Conservation (phyloP, 2,113 vertebrate genomes). For the Chloroceryle aenea region DNA sequence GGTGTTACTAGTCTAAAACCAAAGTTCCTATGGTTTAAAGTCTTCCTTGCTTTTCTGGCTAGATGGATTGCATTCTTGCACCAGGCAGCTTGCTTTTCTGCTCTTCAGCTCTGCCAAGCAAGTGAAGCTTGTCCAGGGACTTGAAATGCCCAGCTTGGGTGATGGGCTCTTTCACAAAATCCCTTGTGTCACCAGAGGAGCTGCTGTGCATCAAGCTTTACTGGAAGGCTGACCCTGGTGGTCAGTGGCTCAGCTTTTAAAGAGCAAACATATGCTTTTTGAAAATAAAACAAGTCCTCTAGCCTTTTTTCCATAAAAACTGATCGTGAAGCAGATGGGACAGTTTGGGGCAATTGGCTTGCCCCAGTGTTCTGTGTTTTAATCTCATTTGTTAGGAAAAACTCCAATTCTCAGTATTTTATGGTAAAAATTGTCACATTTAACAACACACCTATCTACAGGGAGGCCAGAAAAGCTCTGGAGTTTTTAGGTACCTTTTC, state of each 20-base stretch:
- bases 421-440: neutral
- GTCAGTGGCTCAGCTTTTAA: neutral
- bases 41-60: neutral
- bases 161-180: neutral
- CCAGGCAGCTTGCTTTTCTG: neutral
- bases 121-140: neutral
- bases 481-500: neutral
- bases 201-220: neutral
- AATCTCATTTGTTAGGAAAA: neutral
- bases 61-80: neutral
- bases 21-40: slow-evolving; percentile 3
- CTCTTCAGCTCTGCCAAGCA: neutral
- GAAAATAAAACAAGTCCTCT: neutral
- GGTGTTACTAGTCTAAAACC: slow-evolving; percentile 32
- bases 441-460: rapidly evolving
- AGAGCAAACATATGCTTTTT: neutral
- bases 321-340: neutral
- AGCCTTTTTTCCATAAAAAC: neutral
- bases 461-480: neutral
- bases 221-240: neutral
- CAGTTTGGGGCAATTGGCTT: neutral
- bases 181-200: neutral
- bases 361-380: neutral
- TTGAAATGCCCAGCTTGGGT: neutral
- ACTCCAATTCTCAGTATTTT: neutral